Evolutionary conservation across 1,140 invertebrate genomes (phyloP).

Genomic region (Temnothorax longispinosus): DNA sequence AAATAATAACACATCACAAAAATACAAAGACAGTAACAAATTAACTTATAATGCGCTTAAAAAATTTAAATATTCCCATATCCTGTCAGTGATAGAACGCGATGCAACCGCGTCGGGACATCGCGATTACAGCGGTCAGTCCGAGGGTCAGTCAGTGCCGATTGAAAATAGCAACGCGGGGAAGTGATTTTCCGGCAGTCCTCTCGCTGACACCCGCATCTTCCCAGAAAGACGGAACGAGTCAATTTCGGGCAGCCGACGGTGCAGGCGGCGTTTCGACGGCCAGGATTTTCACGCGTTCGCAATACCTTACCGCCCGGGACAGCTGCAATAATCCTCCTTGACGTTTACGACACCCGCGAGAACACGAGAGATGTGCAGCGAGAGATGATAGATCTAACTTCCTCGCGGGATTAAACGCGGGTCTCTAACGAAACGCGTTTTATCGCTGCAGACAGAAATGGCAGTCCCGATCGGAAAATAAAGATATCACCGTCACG

Average conservation of each 20-base stretch:
- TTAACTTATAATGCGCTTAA: background rate
- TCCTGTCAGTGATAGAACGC: background rate
- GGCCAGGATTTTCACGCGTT: conserved; percentile 48
- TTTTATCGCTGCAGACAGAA: conserved; percentile 27
- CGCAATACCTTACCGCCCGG: conserved; percentile 38
- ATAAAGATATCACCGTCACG: conserved; percentile 36
- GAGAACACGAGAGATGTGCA: conserved; percentile 27
- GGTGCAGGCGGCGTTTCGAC: conserved; percentile 8
- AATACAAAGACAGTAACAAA: background rate
- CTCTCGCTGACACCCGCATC: conserved; percentile 15
- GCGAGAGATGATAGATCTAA: conserved; percentile 48
- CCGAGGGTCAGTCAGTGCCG: conserved; percentile 70
- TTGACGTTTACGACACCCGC: conserved; percentile 52
- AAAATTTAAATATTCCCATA: background rate
- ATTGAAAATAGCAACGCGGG: conserved; percentile 52
- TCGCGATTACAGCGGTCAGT: conserved; percentile 66
- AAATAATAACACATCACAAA: background rate
- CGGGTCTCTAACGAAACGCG: conserved; percentile 43
- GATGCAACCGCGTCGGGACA: background rate
- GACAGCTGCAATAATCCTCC: conserved; percentile 55
- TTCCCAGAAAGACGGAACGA: conserved; percentile 29
- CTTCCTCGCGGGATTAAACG: conserved; percentile 46
- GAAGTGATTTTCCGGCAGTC: conserved; percentile 61
- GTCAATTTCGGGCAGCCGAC: conserved; percentile 11
- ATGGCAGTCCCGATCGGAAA: conserved; percentile 8